phyloP scores from a whole-genome alignment of 2,113 vertebrate genomes.

The Ondatra zibethicus region DNA sequence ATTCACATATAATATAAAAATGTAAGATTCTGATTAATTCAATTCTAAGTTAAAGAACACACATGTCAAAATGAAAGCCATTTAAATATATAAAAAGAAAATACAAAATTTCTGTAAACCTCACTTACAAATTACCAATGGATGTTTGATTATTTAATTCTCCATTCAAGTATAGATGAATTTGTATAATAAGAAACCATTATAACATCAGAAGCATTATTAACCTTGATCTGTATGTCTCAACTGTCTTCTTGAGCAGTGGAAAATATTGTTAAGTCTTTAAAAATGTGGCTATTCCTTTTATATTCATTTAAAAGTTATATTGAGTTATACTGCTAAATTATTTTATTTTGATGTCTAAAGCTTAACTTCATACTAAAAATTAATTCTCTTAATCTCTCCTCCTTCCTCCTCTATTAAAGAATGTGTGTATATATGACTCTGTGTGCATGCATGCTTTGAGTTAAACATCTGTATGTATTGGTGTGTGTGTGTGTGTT shows the following conservation, averaged over 20 bases:
- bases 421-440: neutral
- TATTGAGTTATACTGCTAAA: neutral
- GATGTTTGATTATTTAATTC: neutral
- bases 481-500: too few species aligned
- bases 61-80: slow-evolving; percentile 50
- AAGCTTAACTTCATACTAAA: neutral
- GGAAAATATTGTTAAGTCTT: neutral
- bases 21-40: slow-evolving; percentile 46
- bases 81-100: slow-evolving; percentile 14
- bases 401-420: neutral
- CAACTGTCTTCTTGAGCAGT: neutral
- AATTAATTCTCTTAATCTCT: neutral
- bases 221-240: neutral
- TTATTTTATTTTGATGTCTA: neutral
- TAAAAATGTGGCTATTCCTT: neutral
- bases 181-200: neutral
- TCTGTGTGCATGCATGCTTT: neutral
- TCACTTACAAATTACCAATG: neutral
- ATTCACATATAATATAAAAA: slow-evolving; percentile 43
- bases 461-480: neutral
- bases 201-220: slow-evolving; percentile 7
- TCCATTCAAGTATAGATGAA: neutral
- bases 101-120: slow-evolving; percentile 43
- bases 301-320: neutral
- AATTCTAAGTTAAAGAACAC: slow-evolving; percentile 59